These are phyloP conservation scores for Acanthisitta chloris DNA, from an alignment of 2,113 vertebrate genomes.

Conservation along the genomic window DNA sequence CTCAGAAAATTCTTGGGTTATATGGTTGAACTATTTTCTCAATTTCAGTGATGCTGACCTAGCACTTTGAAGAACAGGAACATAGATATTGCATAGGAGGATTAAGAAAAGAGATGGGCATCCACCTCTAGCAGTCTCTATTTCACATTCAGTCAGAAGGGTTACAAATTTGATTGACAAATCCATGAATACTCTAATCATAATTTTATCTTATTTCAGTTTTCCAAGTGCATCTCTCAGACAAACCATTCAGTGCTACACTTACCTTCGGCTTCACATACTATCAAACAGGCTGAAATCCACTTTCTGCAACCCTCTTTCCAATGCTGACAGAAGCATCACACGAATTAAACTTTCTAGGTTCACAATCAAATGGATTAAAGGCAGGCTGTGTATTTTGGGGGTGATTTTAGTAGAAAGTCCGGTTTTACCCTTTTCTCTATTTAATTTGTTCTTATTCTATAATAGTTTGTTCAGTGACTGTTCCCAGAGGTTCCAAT, in stretches of 20 bases:
- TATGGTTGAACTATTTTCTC: neutral
- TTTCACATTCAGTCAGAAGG: neutral
- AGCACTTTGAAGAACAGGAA: neutral
- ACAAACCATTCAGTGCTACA: neutral
- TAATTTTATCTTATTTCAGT: neutral
- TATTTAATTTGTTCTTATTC: neutral
- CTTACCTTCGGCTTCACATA: neutral
- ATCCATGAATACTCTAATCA: neutral
- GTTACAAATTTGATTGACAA: neutral
- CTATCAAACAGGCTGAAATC: neutral
- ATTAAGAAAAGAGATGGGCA: neutral
- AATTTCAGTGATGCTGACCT: neutral
- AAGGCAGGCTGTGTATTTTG: neutral
- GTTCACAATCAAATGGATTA: neutral
- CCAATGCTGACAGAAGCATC: neutral
- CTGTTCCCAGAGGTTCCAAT: slow-evolving; percentile 4
- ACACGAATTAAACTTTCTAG: neutral
- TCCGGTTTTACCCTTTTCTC: neutral
- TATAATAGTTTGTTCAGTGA: neutral
- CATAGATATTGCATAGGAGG: neutral
- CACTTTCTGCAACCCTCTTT: neutral
- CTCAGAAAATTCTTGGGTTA: neutral
- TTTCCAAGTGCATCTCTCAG: neutral
- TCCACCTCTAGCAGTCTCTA: neutral
- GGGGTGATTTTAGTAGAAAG: neutral